phyloP scores from a whole-genome alignment of 2,888 invertebrate species.

The Platycnemis pennipes region DNA sequence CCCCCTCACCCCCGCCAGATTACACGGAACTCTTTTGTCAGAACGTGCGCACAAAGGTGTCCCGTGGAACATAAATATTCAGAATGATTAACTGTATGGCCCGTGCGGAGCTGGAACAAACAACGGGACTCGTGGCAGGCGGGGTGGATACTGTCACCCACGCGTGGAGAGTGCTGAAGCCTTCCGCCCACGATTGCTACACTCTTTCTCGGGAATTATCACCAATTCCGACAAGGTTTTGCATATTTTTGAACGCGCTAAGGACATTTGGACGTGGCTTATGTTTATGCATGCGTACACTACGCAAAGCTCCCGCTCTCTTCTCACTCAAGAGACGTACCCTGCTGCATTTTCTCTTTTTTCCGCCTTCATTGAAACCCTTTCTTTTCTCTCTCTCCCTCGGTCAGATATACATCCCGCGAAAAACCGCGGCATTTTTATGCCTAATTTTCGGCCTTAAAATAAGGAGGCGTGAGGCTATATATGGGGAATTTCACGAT shows the following conservation, averaged over 20 bases:
- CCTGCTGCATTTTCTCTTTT: too few species aligned
- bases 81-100: conserved; percentile 7
- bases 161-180: neutral
- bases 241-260: neutral
- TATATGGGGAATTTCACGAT: neutral
- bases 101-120: neutral
- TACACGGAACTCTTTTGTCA: neutral
- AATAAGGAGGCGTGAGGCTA: neutral
- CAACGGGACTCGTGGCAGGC: neutral
- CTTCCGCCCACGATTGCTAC: neutral
- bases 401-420: neutral
- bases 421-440: neutral
- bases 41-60: neutral
- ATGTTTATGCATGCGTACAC: conserved; percentile 5
- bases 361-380: neutral
- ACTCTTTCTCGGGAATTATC: neutral
- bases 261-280: conserved; percentile 9
- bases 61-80: neutral
- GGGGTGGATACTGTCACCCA: neutral
- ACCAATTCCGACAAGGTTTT: neutral
- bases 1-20: neutral
- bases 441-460: neutral
- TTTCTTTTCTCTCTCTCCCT: neutral
- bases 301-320: neutral
- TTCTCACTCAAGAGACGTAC: too few species aligned